Base-by-base conservation (phyloP, 2,797 vertebrate species). In the Yasuhikotakia modesta region DNA sequence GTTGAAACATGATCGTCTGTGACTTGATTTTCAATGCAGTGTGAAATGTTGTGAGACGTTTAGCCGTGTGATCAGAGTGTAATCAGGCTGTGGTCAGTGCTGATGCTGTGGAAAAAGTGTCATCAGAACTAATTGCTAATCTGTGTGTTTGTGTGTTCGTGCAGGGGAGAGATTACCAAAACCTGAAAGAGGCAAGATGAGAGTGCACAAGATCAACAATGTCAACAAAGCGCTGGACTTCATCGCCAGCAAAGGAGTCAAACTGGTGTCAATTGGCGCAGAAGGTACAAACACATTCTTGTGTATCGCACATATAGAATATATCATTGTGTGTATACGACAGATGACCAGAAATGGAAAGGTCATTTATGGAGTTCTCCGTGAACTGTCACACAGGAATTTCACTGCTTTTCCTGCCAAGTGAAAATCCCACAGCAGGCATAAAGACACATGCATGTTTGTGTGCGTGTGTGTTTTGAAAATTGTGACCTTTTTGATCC, bases 161-260 rank as follows among this genome's bases (percentile, higher is more conserved):
- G 39, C 79, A 98, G 97, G 97, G 0, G 97, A 98, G 50, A 91
- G 96, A 69, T 89, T 98, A 89, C 94, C 97, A 6, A 98, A 98
- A 82, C 96, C 96, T 0, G 96, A 99, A 89, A 88, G 96, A 82
- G 97, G 97, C 2, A 99, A 98, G 82, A 99, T 99, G 97, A 90
- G 97, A 67, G 96, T 99, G 45, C 97, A 99, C 86, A 98, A 97
- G 80, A 98, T 99, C 92, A 98, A 98, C 94, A 99, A 99, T 0
- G 97, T 99, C 16, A 99, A 99, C 91, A 99, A 99, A 87, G 96
- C 96, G 0, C 87, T 99, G 82, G 96, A 96, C 84, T 99, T 97
- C 88, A 99, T 99, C 7, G 95, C 96, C 83, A 95, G 96, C 90
- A 99, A 99, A 81, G 97, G 96, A 1, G 97, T 99, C 83, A 98